Conservation (phyloP, 2,888 invertebrate species). For the Machimus rusticus region DNA sequence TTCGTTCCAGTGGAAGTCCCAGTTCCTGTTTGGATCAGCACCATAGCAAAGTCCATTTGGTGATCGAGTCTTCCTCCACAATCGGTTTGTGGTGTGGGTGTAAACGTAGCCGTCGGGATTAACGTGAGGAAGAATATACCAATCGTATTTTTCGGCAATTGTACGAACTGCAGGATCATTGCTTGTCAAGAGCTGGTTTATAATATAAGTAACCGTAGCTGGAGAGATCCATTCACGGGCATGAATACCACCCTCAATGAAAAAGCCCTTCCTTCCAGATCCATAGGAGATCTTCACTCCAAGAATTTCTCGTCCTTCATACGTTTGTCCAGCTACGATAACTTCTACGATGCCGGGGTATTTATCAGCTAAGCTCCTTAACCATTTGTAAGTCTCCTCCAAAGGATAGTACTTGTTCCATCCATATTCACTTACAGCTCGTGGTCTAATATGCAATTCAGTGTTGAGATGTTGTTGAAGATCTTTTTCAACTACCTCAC, state of each 20-base stretch:
- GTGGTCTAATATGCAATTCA: background rate
- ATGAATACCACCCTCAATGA: constrained; percentile 72
- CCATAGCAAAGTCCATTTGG: constrained; percentile 64
- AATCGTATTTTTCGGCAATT: constrained; percentile 69
- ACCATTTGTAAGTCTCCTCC: constrained; percentile 66
- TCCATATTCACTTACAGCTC: constrained; percentile 49
- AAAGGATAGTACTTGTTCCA: constrained; percentile 57
- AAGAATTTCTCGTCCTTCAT: constrained; percentile 68
- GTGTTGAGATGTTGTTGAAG: constrained; percentile 30
- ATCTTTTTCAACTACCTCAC: constrained; percentile 38
- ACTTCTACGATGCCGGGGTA: constrained; percentile 65
- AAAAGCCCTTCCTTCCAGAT: constrained; percentile 65
- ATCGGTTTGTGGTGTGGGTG: constrained; percentile 69
- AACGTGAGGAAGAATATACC: constrained; percentile 77
- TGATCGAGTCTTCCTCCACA: constrained; percentile 73
- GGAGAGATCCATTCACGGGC: constrained; percentile 81
- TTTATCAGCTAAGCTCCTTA: constrained; percentile 63
- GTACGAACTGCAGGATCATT: constrained; percentile 63
- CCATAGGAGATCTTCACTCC: constrained; percentile 67
- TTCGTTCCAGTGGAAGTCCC: constrained; percentile 70
- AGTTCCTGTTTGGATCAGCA: constrained; percentile 72
- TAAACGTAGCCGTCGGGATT: constrained; percentile 82
- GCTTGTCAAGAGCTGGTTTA: constrained; percentile 70
- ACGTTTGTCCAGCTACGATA: constrained; percentile 66
- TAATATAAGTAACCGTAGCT: constrained; percentile 69